phyloP scores from a whole-genome alignment of 2,113 vertebrate genomes.

The Lepus timidus region DNA sequence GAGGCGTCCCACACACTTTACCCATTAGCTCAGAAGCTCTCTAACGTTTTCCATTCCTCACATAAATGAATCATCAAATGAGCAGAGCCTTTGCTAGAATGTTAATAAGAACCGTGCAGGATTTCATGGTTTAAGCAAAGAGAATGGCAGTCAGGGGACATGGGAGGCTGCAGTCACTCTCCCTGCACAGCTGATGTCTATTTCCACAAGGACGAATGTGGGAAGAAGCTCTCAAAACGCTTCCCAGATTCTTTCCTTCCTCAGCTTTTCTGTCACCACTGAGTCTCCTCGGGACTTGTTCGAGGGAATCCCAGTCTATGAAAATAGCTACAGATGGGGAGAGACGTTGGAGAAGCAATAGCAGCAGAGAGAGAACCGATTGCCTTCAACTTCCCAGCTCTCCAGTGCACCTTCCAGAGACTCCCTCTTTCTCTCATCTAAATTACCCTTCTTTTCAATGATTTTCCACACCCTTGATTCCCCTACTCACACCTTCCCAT shows the following conservation, averaged over 20 bases:
- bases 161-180: not conserved
- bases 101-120: constrained; percentile 37
- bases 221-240: constrained; percentile 34
- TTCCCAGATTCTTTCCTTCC: constrained; percentile 35
- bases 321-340: not conserved
- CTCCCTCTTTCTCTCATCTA: not conserved
- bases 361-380: not conserved
- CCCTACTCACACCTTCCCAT: not conserved
- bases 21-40: constrained; percentile 46
- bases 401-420: not conserved
- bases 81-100: constrained; percentile 12
- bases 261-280: constrained; percentile 58
- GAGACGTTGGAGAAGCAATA: not conserved
- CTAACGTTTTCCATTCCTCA: constrained; percentile 49
- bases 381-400: not conserved
- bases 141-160: constrained; percentile 45
- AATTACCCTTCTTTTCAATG: not conserved
- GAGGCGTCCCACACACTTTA: constrained; percentile 39
- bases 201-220: constrained; percentile 52
- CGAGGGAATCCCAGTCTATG: constrained; percentile 32
- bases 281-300: constrained; percentile 41
- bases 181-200: constrained; percentile 18
- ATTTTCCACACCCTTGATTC: not conserved
- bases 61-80: constrained; percentile 48
- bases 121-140: constrained; percentile 31